Percentiles rank a stretch among this genome's conserved stretches.
Conservation (phyloP, 92 coral and sea anemone species). For the Porites evermanni region DNA sequence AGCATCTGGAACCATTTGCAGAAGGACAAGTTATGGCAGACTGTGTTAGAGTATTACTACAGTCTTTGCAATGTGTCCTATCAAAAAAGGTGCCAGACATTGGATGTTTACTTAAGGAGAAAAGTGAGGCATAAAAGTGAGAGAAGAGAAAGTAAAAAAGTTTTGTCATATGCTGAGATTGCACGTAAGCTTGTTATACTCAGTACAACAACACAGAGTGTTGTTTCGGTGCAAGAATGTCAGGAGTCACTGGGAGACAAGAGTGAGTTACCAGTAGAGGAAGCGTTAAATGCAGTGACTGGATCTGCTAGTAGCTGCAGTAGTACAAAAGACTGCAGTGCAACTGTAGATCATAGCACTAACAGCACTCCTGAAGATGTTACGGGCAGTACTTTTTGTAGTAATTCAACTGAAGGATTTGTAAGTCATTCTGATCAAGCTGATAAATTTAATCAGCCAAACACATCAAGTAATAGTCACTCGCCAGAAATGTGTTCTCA, state of each 20-base stretch:
- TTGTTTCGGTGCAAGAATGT: not conserved
- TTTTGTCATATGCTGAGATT: constrained; percentile 82
- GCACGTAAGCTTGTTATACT: constrained; percentile 69
- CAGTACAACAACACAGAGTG: not conserved
- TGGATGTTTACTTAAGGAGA: constrained; percentile 77
- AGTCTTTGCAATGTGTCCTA: constrained; percentile 74
- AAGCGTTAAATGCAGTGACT: not conserved
- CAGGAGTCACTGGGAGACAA: not conserved
- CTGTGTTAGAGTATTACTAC: constrained; percentile 89
- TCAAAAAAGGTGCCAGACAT: constrained; percentile 53
- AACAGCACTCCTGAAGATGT: not conserved
- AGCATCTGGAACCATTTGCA: constrained; percentile 85
- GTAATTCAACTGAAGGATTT: not conserved
- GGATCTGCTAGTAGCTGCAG: not conserved
- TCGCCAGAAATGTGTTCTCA: not conserved
- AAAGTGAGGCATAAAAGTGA: constrained; percentile 42
- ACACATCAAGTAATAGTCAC: not conserved
- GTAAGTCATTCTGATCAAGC: not conserved
- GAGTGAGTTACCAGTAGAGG: not conserved
- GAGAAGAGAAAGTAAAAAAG: constrained; percentile 42
- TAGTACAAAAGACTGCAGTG: not conserved
- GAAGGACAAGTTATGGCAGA: constrained; percentile 84
- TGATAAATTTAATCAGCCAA: not conserved
- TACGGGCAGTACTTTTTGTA: not conserved
- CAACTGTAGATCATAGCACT: not conserved